Conservation (phyloP, 2,888 invertebrate species). For the Gnatocerus cornutus region DNA sequence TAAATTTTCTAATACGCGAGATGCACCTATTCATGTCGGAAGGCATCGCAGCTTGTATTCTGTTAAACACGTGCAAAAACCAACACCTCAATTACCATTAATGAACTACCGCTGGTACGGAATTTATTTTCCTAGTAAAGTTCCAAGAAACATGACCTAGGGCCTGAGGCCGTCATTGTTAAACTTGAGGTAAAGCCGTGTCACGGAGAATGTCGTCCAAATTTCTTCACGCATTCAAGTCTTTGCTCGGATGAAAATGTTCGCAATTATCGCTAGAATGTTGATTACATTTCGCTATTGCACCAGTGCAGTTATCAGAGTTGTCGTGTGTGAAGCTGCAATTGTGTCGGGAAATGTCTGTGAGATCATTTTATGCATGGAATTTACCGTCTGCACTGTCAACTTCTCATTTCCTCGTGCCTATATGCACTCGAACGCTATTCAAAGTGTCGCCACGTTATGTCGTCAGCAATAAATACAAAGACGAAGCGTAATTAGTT, state of each 20-base stretch:
- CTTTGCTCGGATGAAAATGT: not conserved
- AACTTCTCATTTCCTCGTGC: slow-evolving; percentile 43
- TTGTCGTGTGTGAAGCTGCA: slow-evolving; percentile 23
- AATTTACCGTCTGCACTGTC: slow-evolving; percentile 43
- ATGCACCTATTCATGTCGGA: slow-evolving; percentile 8
- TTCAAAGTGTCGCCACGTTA: slow-evolving; percentile 25
- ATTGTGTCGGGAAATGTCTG: slow-evolving; percentile 35
- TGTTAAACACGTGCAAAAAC: slow-evolving; percentile 32
- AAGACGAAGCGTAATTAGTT: slow-evolving; percentile 31
- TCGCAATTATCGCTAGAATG: slow-evolving; percentile 36
- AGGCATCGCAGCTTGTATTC: not conserved
- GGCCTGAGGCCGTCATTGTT: slow-evolving; percentile 28
- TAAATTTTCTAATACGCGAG: slow-evolving; percentile 29
- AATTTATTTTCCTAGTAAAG: slow-evolving; percentile 19
- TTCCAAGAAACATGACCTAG: slow-evolving; percentile 17
- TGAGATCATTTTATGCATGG: slow-evolving; percentile 33
- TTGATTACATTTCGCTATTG: slow-evolving; percentile 38
- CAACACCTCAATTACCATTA: slow-evolving; percentile 26
- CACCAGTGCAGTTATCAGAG: slow-evolving; percentile 35
- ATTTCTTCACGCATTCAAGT: too few relatives aligned
- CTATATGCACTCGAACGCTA: slow-evolving; percentile 35
- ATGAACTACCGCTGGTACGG: slow-evolving; percentile 22
- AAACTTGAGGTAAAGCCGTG: slow-evolving; percentile 3
- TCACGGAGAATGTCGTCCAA: too few relatives aligned
- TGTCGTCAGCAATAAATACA: slow-evolving; percentile 17